phyloP scores from a whole-genome alignment of 2,797 vertebrate genomes.

The Pseudotriccus pelzelni region DNA sequence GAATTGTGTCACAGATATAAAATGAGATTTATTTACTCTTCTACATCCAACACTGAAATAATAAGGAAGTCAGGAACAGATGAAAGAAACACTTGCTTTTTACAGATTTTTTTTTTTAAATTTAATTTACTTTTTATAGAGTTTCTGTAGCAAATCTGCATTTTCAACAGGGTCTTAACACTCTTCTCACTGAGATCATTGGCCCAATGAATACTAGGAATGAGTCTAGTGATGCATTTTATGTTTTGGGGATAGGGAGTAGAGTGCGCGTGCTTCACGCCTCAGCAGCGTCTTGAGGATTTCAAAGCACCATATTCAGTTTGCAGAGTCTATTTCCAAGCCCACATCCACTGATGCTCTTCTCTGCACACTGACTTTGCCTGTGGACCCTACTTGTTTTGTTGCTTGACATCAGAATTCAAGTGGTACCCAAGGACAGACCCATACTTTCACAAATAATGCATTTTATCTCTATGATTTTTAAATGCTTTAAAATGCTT shows the following conservation, averaged over 20 bases:
- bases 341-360: not conserved
- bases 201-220: not conserved
- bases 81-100: conserved; percentile 44
- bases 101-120: not conserved
- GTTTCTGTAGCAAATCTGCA: conserved; percentile 30
- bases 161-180: not conserved
- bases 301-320: not conserved
- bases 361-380: not conserved
- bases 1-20: conserved; percentile 68
- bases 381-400: not conserved
- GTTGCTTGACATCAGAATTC: not conserved
- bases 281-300: not conserved
- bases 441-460: not conserved
- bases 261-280: not conserved
- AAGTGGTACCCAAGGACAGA: not conserved
- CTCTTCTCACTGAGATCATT: not conserved
- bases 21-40: conserved; percentile 66
- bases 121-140: conserved; percentile 19
- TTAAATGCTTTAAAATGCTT: not conserved
- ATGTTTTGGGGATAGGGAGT: not conserved
- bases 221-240: not conserved
- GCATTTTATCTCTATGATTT: not conserved
- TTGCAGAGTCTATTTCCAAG: not conserved
- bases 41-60: conserved; percentile 46
- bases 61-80: conserved; percentile 48